Conservation (phyloP, 2,888 invertebrate genomes). For the Aphodius granarius region DNA sequence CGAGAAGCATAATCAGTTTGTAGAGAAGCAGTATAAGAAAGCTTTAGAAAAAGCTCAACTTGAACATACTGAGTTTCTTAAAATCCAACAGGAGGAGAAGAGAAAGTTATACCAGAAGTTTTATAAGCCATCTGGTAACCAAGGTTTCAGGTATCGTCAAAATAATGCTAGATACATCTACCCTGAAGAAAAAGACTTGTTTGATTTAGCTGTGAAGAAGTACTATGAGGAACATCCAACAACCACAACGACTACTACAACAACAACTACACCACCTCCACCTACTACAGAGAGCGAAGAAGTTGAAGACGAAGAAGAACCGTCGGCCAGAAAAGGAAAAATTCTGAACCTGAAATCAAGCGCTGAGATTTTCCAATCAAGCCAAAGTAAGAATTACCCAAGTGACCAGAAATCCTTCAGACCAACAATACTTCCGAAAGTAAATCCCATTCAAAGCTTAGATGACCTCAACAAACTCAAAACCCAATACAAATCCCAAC, state of each 20-base stretch:
- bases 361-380: constrained; percentile 26
- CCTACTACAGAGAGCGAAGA: constrained; percentile 1
- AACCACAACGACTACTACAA: constrained; percentile 68
- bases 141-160: constrained; percentile 41
- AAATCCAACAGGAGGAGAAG: constrained; percentile 68
- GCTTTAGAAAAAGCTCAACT: constrained; percentile 75
- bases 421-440: constrained; percentile 59
- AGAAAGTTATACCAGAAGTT: constrained; percentile 55
- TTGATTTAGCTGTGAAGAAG: constrained; percentile 66
- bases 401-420: constrained; percentile 37
- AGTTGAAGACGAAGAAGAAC: background rate
- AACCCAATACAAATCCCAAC: constrained; percentile 54
- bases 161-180: constrained; percentile 57
- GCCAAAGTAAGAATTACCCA: constrained; percentile 21
- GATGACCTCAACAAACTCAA: constrained; percentile 50
- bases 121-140: constrained; percentile 46
- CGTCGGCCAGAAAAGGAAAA: constrained; percentile 22
- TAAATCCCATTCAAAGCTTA: constrained; percentile 47
- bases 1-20: constrained; percentile 75
- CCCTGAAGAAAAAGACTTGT: constrained; percentile 66
- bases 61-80: constrained; percentile 70
- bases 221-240: constrained; percentile 72
- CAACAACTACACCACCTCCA: constrained; percentile 63
- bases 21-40: constrained; percentile 78
- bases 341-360: constrained; percentile 52